Percentiles rank a stretch among this genome's conserved stretches.
Conservation (phyloP, 2,113 vertebrate genomes). For the Nothobranchius furzeri region DNA sequence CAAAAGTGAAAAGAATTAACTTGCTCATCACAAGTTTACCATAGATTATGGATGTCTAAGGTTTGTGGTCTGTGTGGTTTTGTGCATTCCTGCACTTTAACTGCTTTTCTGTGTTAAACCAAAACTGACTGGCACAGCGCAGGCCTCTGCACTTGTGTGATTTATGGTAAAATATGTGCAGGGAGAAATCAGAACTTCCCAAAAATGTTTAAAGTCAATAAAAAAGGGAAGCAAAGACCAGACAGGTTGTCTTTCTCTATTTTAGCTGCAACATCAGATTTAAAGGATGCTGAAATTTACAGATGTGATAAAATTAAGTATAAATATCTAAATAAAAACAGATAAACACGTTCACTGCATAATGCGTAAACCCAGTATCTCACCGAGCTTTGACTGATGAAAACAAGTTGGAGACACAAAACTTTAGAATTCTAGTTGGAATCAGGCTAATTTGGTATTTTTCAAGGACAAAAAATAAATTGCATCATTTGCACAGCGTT, state of each 20-base stretch:
- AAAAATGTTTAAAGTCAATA: not conserved
- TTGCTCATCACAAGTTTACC: slow-evolving; percentile 6
- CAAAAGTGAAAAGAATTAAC: not conserved
- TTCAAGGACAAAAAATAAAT: too few relatives aligned
- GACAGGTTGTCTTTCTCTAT: too few relatives aligned
- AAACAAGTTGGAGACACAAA: too few relatives aligned
- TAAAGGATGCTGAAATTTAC: not conserved
- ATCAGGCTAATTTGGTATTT: too few relatives aligned
- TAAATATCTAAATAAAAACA: not conserved
- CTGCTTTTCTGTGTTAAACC: not conserved
- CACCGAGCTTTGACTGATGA: too few relatives aligned
- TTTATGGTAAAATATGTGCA: slow-evolving; percentile 39
- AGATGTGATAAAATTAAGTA: not conserved
- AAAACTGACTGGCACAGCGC: not conserved
- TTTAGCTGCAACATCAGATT: not conserved
- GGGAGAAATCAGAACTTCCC: slow-evolving; percentile 20
- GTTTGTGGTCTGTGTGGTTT: slow-evolving; percentile 10
- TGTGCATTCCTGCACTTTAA: not conserved
- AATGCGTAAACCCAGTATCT: too few relatives aligned
- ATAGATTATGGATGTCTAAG: slow-evolving; percentile 1
- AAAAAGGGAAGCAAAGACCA: not conserved
- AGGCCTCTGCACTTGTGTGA: slow-evolving; percentile 8
- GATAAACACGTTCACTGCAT: not conserved
- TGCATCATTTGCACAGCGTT: too few relatives aligned
- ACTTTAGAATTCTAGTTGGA: too few relatives aligned